These are phyloP conservation scores for Glandiceps talaboti DNA, from an alignment of 53 echinoderm and acorn worm genomes.

Conservation along the genomic window DNA sequence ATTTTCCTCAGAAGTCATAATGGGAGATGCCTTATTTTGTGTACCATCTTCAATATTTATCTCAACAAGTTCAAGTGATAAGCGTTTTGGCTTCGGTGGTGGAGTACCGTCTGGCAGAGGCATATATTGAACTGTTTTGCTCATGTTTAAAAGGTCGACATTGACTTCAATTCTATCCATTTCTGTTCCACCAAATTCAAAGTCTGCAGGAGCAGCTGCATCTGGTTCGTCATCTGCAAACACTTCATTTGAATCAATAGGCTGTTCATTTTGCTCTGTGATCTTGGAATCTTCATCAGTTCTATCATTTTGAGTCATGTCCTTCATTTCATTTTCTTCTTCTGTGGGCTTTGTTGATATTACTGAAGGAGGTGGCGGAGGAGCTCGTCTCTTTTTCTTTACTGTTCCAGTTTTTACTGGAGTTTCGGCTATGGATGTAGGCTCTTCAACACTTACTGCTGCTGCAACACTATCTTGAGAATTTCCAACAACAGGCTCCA, in stretches of 20 bases:
- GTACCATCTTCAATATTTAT: neutral
- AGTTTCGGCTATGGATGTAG: too few relatives aligned
- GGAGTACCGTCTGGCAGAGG: constrained; percentile 65
- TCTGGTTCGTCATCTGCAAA: constrained; percentile 16
- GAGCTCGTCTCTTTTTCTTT: neutral
- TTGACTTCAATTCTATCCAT: constrained; percentile 16
- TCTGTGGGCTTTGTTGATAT: neutral
- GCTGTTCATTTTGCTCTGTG: too few relatives aligned
- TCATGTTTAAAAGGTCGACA: constrained; percentile 23
- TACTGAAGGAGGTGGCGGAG: neutral
- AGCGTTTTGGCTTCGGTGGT: constrained; percentile 83
- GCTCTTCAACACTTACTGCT: too few relatives aligned
- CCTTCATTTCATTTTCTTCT: neutral
- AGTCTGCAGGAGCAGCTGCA: constrained; percentile 16
- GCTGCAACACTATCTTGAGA: too few relatives aligned
- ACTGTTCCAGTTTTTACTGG: neutral
- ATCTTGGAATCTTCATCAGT: neutral
- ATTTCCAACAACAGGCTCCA: too few relatives aligned
- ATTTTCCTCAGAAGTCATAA: neutral
- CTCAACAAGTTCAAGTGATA: neutral
- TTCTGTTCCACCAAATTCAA: constrained; percentile 11
- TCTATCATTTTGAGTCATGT: neutral
- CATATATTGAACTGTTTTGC: constrained; percentile 44
- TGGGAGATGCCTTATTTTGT: neutral
- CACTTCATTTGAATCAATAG: constrained; percentile 27